Conservation (phyloP, 2,888 invertebrate species). For the Limnephilus rhombicus region DNA sequence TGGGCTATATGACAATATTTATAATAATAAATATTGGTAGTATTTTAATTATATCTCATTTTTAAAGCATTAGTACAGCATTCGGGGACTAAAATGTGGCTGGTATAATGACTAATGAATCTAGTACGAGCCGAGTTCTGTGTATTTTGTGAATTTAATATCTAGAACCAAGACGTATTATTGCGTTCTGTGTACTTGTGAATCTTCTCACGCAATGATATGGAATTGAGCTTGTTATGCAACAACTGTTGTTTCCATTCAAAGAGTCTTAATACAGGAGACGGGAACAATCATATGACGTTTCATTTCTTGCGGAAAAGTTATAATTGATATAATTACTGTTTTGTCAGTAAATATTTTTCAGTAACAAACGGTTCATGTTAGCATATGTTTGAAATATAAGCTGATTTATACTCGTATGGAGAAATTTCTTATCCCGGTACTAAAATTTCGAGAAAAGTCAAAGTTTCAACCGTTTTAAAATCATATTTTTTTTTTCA, state of each 20-base stretch:
- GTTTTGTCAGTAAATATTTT: too few relatives aligned
- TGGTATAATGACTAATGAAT: neutral
- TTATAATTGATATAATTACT: neutral
- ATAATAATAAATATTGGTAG: too few relatives aligned
- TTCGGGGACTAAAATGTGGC: neutral
- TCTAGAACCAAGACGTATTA: neutral
- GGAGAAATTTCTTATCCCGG: too few relatives aligned
- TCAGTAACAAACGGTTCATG: too few relatives aligned
- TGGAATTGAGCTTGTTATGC: conserved; percentile 26
- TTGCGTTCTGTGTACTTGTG: neutral
- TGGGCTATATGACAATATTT: too few relatives aligned
- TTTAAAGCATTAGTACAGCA: neutral
- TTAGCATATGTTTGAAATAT: too few relatives aligned
- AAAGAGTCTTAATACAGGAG: neutral
- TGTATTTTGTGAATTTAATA: neutral
- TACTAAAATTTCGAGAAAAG: too few relatives aligned
- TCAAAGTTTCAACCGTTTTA: too few relatives aligned
- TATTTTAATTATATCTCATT: neutral
- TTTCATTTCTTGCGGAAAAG: neutral
- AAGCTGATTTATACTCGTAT: too few relatives aligned
- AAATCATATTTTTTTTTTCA: too few relatives aligned
- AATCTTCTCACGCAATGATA: conserved; percentile 29
- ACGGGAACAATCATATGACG: neutral
- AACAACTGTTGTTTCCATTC: conserved; percentile 19
- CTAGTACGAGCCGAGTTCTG: neutral